A percentile compares a stretch with the other conserved stretches of the same genome.
Evolutionary conservation across 2,888 invertebrate species (phyloP).

Genomic region (Coenonympha arcania): DNA sequence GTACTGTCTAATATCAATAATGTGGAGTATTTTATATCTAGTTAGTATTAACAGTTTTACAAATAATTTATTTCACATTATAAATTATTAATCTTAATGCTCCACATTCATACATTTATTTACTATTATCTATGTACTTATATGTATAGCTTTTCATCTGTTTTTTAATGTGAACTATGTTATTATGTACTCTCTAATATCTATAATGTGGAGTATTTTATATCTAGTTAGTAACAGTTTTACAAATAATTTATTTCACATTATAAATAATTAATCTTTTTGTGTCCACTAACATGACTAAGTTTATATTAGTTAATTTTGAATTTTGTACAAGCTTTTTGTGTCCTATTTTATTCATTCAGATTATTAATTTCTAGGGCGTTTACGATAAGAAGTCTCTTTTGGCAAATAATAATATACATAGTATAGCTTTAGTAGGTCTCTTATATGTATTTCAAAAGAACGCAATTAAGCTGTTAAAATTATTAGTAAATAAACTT

Average conservation of each 20-base stretch:
- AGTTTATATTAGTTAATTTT: too few species aligned
- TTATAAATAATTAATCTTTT: constrained; percentile 32
- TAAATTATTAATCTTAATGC: constrained; percentile 42
- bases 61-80: constrained; percentile 2
- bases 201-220: neutral
- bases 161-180: neutral
- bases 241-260: constrained; percentile 1
- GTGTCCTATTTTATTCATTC: too few species aligned
- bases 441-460: too few species aligned
- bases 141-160: neutral
- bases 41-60: neutral
- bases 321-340: neutral
- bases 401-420: too few species aligned
- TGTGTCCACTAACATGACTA: too few species aligned
- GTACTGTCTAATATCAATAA: neutral
- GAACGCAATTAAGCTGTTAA: too few species aligned
- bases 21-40: neutral
- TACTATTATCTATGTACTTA: constrained; percentile 3
- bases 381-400: too few species aligned
- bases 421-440: too few species aligned
- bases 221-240: neutral
- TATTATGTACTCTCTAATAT: neutral
- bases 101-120: constrained; percentile 23
- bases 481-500: too few species aligned
- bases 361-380: too few species aligned